These are phyloP conservation scores for Tethya wilhelma DNA, from an alignment of 37 sponge, comb jelly and placozoan species.

Conservation along the genomic window DNA sequence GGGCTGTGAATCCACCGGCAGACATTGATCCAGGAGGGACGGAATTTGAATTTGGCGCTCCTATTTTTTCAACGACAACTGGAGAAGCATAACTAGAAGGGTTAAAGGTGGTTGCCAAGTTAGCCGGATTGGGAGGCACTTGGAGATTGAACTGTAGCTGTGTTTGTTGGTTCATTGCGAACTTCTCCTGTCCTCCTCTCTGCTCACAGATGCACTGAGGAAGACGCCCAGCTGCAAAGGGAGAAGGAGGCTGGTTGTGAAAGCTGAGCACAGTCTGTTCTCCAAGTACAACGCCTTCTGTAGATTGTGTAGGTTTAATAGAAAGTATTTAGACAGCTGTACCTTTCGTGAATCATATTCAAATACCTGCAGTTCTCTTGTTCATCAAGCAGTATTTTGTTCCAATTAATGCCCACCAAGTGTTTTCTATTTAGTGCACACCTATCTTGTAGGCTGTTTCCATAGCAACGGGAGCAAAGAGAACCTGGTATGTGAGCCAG, in stretches of 20 bases:
- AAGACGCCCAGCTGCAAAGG: background rate
- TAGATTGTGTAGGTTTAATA: background rate
- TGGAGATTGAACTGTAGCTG: constrained; percentile 59
- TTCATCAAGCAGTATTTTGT: too few relatives aligned
- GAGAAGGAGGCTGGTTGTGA: background rate
- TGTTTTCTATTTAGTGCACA: constrained; percentile 17
- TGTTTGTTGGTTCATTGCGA: constrained; percentile 33
- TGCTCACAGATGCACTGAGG: constrained; percentile 16
- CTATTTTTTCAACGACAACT: constrained; percentile 47
- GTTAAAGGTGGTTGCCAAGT: constrained; percentile 36
- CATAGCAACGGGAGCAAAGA: constrained; percentile 17
- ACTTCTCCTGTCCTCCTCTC: constrained; percentile 19
- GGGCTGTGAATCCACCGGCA: background rate
- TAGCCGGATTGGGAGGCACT: constrained; percentile 7
- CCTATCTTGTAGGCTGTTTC: constrained; percentile 13
- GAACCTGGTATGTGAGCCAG: background rate
- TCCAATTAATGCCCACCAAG: background rate
- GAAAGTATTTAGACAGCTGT: too few relatives aligned
- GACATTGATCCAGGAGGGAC: background rate
- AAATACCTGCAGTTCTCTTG: too few relatives aligned
- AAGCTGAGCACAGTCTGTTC: constrained; percentile 4
- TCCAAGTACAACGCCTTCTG: background rate
- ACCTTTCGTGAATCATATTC: too few relatives aligned
- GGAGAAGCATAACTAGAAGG: constrained; percentile 59
- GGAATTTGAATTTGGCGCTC: too few relatives aligned